A percentile compares a stretch with the other conserved stretches of the same genome.
Evolutionary conservation across 1,140 invertebrate genomes (phyloP).

Genomic region (Cherax destructor): DNA sequence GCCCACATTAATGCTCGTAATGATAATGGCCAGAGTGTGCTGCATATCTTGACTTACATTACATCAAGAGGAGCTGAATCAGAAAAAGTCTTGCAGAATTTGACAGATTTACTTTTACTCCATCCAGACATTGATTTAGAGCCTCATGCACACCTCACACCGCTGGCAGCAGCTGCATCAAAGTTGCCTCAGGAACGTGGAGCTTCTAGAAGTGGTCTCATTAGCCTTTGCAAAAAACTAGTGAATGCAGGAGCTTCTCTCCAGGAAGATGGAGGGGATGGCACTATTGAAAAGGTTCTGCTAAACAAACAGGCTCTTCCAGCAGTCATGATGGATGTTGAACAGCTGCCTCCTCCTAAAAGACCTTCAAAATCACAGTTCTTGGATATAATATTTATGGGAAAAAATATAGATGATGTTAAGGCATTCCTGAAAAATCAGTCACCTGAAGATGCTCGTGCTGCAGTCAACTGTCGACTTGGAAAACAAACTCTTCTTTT

Average conservation of each 20-base stretch:
- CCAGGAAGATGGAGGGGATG: slow-evolving; percentile 24
- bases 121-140: slow-evolving; percentile 51
- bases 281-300: slow-evolving; percentile 46
- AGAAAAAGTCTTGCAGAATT: slow-evolving; percentile 22
- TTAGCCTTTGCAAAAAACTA: slow-evolving; percentile 60
- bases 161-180: slow-evolving; percentile 55
- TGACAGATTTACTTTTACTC: slow-evolving; percentile 28
- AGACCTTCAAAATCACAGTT: slow-evolving; percentile 46
- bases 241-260: slow-evolving; percentile 64
- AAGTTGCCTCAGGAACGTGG: slow-evolving; percentile 35
- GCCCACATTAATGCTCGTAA: slow-evolving; percentile 65
- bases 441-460: slow-evolving; percentile 30
- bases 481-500: slow-evolving; percentile 61
- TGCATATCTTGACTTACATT: slow-evolving; percentile 45
- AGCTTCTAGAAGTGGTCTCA: slow-evolving; percentile 18
- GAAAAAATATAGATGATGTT: slow-evolving; percentile 4
- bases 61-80: background rate
- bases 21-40: slow-evolving; percentile 46
- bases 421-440: slow-evolving; percentile 31
- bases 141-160: slow-evolving; percentile 52
- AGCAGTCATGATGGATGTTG: slow-evolving; percentile 29
- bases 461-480: slow-evolving; percentile 48
- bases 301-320: slow-evolving; percentile 28
- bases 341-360: slow-evolving; percentile 3
- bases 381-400: slow-evolving; percentile 50